Conservation (phyloP, 2,888 invertebrate species). For the Dicyrtoma fusca region DNA sequence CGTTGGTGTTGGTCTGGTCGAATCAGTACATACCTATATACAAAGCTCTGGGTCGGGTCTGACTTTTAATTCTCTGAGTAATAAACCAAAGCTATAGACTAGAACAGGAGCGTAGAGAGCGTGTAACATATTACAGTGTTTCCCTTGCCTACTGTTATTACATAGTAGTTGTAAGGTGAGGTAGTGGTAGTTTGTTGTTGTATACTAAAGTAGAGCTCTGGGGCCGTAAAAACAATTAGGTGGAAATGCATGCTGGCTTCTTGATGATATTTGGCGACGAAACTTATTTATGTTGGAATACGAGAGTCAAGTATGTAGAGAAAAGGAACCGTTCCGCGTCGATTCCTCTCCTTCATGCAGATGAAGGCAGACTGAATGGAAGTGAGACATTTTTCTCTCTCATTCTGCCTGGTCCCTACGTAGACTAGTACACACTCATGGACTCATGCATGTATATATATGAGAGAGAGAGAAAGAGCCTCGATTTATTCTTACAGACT, state of each 20-base stretch:
- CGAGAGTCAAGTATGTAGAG: conserved; percentile 17
- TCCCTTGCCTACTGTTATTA: too few relatives aligned
- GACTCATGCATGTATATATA: too few relatives aligned
- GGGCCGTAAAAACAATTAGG: conserved; percentile 35
- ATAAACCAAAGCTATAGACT: too few relatives aligned
- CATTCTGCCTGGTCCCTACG: not conserved
- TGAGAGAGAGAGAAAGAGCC: too few relatives aligned
- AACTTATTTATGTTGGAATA: conserved; percentile 24
- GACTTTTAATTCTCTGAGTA: too few relatives aligned
- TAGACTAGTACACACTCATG: not conserved
- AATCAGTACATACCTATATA: too few relatives aligned
- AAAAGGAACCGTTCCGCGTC: conserved; percentile 28
- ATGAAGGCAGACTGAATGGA: conserved; percentile 20
- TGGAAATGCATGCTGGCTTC: conserved; percentile 26
- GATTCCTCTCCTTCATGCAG: conserved; percentile 27
- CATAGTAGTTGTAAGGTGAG: not conserved
- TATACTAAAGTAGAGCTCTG: conserved; percentile 21
- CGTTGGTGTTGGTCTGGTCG: not conserved
- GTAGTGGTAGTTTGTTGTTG: not conserved
- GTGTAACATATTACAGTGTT: too few relatives aligned
- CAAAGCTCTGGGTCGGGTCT: too few relatives aligned
- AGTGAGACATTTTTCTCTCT: conserved; percentile 13
- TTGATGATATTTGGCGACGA: conserved; percentile 31
- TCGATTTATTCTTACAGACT: too few relatives aligned
- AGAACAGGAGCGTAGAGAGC: too few relatives aligned